Conservation (phyloP, 1,140 invertebrate species). For the Bombus pascuorum region DNA sequence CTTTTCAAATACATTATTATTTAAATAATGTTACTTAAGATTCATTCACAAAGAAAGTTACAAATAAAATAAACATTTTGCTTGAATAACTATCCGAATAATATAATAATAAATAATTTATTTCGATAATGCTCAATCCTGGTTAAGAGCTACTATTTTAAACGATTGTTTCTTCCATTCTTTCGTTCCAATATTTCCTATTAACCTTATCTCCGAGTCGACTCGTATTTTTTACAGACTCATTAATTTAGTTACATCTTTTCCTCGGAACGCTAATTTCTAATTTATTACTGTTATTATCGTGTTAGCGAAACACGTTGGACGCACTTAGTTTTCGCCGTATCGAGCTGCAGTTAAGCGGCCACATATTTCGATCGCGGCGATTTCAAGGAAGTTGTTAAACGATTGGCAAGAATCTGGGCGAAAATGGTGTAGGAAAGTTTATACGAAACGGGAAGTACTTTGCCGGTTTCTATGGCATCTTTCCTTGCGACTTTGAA, state of each 20-base stretch:
- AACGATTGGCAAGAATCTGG: conserved; percentile 37
- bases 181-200: no score
- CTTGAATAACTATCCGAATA: no score
- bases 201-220: no score
- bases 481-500: conserved; percentile 12
- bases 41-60: no score
- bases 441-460: conserved; percentile 55
- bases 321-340: background rate
- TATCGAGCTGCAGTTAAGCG: background rate
- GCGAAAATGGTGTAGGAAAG: conserved; percentile 36
- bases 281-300: conserved; percentile 6
- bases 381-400: conserved; percentile 59
- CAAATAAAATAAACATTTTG: no score
- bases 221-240: no score
- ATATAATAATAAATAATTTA: no score
- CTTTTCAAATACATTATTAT: no score
- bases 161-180: no score
- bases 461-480: background rate
- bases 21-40: no score
- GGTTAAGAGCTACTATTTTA: no score
- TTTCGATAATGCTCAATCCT: no score
- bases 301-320: background rate
- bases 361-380: background rate
- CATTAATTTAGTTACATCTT: background rate
- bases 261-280: background rate